Conservation (phyloP, 2,888 invertebrate species). For the Drosophila algonquin region DNA sequence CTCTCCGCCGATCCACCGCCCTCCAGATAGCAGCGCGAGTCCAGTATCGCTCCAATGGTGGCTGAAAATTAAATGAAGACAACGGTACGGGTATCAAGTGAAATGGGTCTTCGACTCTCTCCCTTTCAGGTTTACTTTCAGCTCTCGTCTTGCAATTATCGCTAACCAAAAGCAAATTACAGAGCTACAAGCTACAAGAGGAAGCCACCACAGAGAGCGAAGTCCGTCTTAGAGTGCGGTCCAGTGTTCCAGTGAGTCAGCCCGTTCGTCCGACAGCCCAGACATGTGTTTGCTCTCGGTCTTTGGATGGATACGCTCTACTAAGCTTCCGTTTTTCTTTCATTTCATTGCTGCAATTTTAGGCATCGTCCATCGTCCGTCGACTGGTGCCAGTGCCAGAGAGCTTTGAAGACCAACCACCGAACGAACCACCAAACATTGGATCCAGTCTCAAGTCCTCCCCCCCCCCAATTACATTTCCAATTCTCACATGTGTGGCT, state of each 20-base stretch:
- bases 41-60: conserved; percentile 86
- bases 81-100: conserved; percentile 7
- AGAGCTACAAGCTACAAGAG: conserved; percentile 27
- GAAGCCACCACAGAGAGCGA: conserved; percentile 40
- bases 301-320: conserved; percentile 80
- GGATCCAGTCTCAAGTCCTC: conserved; percentile 26
- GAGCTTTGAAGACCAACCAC: conserved; percentile 53
- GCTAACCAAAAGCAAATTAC: conserved; percentile 60
- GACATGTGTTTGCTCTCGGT: conserved; percentile 63
- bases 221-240: background rate
- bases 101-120: conserved; percentile 40
- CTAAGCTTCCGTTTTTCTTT: conserved; percentile 75
- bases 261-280: conserved; percentile 48
- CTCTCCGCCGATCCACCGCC: conserved; percentile 96
- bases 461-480: background rate
- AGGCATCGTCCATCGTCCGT: conserved; percentile 40
- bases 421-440: conserved; percentile 12
- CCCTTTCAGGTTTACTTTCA: conserved; percentile 53
- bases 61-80: conserved; percentile 84
- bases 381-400: conserved; percentile 37
- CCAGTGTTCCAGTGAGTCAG: conserved; percentile 32
- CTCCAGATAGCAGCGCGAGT: conserved; percentile 94
- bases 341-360: conserved; percentile 62
- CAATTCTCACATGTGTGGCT: conserved; percentile 18
- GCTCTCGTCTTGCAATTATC: conserved; percentile 18